A percentile compares a stretch with the other conserved stretches of the same genome.
Evolutionary conservation across 1,140 invertebrate species (phyloP).

Genomic region (Caenorhabditis briggsae): DNA sequence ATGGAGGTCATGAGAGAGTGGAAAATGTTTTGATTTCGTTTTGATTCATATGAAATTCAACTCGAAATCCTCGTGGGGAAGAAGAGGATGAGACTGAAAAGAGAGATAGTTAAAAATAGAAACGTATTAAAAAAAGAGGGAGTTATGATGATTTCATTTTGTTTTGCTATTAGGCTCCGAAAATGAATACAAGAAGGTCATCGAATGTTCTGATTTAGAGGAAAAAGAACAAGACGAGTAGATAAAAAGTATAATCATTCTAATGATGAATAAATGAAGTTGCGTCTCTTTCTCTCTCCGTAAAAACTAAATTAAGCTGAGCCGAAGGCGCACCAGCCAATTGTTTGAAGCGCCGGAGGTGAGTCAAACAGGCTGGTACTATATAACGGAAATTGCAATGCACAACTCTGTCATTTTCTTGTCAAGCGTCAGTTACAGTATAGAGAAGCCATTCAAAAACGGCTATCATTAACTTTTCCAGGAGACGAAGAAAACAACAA

Average conservation of each 20-base stretch:
- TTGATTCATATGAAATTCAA: slow-evolving; percentile 41
- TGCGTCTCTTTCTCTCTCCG: too few species aligned
- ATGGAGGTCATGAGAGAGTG: neutral
- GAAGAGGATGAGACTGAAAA: neutral
- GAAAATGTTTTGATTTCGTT: slow-evolving; percentile 4
- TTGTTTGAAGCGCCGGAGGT: too few species aligned
- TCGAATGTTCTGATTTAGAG: neutral
- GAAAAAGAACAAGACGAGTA: too few species aligned
- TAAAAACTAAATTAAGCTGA: too few species aligned
- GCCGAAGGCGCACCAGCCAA: too few species aligned
- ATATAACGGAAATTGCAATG: too few species aligned
- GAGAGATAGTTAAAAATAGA: slow-evolving; percentile 1
- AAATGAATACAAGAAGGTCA: neutral
- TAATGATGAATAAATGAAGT: too few species aligned
- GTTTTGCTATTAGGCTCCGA: slow-evolving; percentile 1
- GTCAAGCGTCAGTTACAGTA: neutral
- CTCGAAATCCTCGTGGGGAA: neutral
- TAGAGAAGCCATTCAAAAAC: neutral
- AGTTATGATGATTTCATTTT: slow-evolving; percentile 37
- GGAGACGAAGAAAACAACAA: neutral
- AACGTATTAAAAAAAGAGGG: slow-evolving; percentile 7
- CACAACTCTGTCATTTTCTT: neutral
- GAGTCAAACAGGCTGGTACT: too few species aligned
- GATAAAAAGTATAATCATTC: too few species aligned
- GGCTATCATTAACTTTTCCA: neutral